These are phyloP conservation scores for Gymnorhina tibicen DNA, from an alignment of 2,113 vertebrate species.

Conservation along the genomic window DNA sequence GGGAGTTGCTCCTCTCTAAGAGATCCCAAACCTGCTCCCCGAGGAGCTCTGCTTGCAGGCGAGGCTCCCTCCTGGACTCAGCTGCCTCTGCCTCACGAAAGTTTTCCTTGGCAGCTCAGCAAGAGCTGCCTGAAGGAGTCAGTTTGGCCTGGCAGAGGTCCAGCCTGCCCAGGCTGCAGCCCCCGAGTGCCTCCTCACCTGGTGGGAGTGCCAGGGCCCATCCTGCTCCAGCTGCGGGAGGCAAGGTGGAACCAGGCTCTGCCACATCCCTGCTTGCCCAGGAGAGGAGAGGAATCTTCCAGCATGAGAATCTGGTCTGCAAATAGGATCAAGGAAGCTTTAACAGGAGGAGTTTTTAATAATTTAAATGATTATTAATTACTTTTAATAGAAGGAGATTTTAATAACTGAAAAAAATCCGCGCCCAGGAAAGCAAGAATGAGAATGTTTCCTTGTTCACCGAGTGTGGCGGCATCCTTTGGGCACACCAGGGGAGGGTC, in stretches of 20 bases:
- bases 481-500: background rate
- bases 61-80: background rate
- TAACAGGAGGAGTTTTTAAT: background rate
- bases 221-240: background rate
- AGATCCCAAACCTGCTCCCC: background rate
- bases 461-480: rapidly evolving
- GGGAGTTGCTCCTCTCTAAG: background rate
- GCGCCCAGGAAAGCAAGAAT: rapidly evolving
- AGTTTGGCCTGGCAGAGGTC: background rate
- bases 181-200: background rate
- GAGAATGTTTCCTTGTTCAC: background rate
- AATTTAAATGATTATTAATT: background rate
- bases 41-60: background rate
- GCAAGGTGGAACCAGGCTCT: background rate
- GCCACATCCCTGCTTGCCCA: background rate
- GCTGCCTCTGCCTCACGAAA: background rate
- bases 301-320: background rate
- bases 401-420: background rate
- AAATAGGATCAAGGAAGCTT: background rate
- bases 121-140: background rate
- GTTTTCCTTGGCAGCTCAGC: background rate
- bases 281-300: background rate
- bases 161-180: background rate
- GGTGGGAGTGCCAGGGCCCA: background rate
- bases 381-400: background rate